Percentiles rank a stretch among this genome's conserved stretches.
These are phyloP conservation scores for Xestobium rufovillosum DNA, from an alignment of 2,888 invertebrate genomes.

Conservation along the genomic window DNA sequence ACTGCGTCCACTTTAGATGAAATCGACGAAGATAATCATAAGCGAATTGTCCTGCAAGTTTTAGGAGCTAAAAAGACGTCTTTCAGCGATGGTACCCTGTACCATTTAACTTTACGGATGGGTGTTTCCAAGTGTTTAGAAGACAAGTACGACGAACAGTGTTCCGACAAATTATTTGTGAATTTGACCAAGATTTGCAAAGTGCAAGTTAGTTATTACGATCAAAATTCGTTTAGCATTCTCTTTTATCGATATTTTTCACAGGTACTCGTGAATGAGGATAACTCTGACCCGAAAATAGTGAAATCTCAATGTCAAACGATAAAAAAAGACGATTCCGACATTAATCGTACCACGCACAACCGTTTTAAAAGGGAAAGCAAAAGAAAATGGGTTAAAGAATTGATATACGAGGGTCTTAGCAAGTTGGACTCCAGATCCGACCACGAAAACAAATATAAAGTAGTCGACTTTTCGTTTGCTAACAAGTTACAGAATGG, in stretches of 20 bases:
- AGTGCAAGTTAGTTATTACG: too few species aligned
- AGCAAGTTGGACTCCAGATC: constrained; percentile 14
- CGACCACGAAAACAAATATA: constrained; percentile 20
- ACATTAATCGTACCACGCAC: constrained; percentile 26
- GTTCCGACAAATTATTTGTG: constrained; percentile 34
- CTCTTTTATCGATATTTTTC: too few species aligned
- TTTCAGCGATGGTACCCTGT: constrained; percentile 37
- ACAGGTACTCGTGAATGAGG: constrained; percentile 38
- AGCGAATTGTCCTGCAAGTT: constrained; percentile 44
- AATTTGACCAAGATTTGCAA: constrained; percentile 47
- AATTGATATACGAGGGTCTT: constrained; percentile 34
- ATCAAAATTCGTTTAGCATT: too few species aligned
- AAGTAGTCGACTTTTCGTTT: constrained; percentile 40
- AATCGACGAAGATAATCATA: constrained; percentile 46
- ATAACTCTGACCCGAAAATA: constrained; percentile 42
- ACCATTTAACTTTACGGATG: constrained; percentile 42
- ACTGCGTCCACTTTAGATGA: constrained; percentile 45
- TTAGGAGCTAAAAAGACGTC: constrained; percentile 40
- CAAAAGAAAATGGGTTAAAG: too few species aligned
- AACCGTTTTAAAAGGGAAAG: constrained; percentile 36
- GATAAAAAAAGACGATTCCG: constrained; percentile 32
- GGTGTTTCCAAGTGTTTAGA: constrained; percentile 43
- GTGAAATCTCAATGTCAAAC: constrained; percentile 47
- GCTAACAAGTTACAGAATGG: too few species aligned
- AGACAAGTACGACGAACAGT: constrained; percentile 26